These are phyloP conservation scores for Cryptoprocta ferox DNA, from an alignment of 2,797 vertebrate species.

Conservation along the genomic window DNA sequence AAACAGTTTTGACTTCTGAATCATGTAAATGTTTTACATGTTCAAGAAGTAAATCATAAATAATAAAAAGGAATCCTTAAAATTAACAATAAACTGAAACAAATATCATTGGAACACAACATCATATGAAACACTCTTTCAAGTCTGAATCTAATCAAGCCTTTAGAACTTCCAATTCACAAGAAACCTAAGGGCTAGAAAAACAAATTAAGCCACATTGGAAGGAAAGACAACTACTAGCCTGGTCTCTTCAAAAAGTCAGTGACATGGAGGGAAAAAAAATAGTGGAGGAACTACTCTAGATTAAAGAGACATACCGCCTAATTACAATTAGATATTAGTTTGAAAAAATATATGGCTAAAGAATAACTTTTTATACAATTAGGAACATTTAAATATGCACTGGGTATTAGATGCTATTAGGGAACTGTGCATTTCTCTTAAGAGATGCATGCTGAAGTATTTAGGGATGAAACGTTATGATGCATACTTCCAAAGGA, in stretches of 20 bases:
- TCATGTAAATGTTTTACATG: neutral
- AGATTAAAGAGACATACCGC: neutral
- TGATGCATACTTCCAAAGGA: neutral
- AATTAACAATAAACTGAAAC: constrained; percentile 7
- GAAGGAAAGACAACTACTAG: neutral
- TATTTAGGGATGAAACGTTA: neutral
- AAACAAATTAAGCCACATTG: neutral
- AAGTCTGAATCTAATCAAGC: no score
- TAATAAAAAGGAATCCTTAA: neutral
- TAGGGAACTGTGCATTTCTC: neutral
- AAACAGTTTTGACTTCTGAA: constrained; percentile 10
- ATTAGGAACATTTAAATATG: neutral
- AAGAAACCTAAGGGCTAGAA: neutral
- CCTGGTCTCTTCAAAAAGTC: constrained; percentile 4
- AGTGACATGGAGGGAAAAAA: neutral
- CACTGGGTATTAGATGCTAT: neutral
- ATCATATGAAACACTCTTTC: neutral
- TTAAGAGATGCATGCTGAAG: neutral
- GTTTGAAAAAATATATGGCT: neutral
- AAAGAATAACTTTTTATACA: neutral
- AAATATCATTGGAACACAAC: neutral
- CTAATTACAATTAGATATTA: neutral
- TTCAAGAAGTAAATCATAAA: constrained; percentile 3
- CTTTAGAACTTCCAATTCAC: neutral
- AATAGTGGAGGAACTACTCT: neutral